phyloP scores from a whole-genome alignment of 2,113 vertebrate species.

The Orcinus orca region DNA sequence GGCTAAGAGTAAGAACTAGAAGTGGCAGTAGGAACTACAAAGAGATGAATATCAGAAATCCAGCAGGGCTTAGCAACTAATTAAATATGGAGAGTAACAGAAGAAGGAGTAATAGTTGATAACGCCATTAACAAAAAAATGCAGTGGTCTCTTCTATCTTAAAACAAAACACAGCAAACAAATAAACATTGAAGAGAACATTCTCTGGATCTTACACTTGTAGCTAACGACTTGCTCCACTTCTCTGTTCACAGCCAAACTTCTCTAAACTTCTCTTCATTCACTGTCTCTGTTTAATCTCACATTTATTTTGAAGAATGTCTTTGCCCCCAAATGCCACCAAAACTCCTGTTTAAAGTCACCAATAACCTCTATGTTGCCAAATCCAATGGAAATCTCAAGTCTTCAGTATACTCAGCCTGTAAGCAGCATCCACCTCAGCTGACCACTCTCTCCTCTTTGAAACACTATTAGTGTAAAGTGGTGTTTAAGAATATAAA shows the following conservation, averaged over 20 bases:
- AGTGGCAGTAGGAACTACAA: neutral
- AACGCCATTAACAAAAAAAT: neutral
- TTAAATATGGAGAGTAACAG: neutral
- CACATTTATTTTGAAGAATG: neutral
- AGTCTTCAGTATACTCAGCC: neutral
- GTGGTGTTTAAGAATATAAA: neutral
- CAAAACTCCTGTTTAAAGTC: neutral
- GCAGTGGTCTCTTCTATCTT: neutral
- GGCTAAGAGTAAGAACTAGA: neutral
- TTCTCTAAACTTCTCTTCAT: neutral
- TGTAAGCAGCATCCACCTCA: neutral
- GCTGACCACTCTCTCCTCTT: neutral
- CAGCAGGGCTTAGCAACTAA: neutral
- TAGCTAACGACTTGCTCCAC: neutral
- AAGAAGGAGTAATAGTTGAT: neutral
- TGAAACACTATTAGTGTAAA: neutral
- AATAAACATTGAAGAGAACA: neutral
- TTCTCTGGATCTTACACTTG: neutral
- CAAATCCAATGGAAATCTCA: neutral
- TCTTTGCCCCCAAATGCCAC: neutral
- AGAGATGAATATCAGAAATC: neutral
- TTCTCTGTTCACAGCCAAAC: neutral
- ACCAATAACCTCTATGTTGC: neutral
- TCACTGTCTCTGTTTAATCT: neutral
- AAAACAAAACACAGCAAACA: neutral